These are phyloP conservation scores for Bolinopsis microptera DNA, from an alignment of 37 sponge, comb jelly and placozoan species.

Conservation along the genomic window DNA sequence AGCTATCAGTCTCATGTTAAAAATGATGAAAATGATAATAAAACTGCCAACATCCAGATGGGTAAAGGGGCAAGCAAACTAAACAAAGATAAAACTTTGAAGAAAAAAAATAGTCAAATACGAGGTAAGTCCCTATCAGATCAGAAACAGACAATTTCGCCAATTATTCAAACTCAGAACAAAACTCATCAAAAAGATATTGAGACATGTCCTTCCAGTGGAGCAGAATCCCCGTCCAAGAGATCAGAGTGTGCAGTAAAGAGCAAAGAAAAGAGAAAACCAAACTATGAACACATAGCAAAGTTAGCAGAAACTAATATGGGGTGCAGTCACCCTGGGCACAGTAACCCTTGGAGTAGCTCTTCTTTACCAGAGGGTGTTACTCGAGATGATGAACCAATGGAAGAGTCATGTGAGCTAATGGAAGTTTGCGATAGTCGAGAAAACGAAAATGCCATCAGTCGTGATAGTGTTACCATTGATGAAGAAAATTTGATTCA, in stretches of 20 bases:
- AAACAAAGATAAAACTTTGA: neutral
- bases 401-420: neutral
- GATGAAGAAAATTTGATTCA: neutral
- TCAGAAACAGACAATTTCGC: neutral
- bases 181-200: neutral
- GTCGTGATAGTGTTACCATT: neutral
- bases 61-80: too few relatives aligned
- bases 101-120: neutral
- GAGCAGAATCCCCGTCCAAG: neutral
- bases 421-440: neutral
- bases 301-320: neutral
- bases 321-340: neutral
- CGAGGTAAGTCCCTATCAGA: neutral
- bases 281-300: neutral
- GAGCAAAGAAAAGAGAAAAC: constrained; percentile 5
- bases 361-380: neutral
- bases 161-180: neutral
- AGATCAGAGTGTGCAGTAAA: neutral
- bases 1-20: neutral
- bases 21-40: neutral
- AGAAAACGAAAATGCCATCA: neutral
- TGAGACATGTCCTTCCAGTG: neutral
- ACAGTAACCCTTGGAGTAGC: too few relatives aligned
- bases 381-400: neutral
- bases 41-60: neutral